Conservation (phyloP, 2,113 vertebrate species). For the Oreochromis spilurus region DNA sequence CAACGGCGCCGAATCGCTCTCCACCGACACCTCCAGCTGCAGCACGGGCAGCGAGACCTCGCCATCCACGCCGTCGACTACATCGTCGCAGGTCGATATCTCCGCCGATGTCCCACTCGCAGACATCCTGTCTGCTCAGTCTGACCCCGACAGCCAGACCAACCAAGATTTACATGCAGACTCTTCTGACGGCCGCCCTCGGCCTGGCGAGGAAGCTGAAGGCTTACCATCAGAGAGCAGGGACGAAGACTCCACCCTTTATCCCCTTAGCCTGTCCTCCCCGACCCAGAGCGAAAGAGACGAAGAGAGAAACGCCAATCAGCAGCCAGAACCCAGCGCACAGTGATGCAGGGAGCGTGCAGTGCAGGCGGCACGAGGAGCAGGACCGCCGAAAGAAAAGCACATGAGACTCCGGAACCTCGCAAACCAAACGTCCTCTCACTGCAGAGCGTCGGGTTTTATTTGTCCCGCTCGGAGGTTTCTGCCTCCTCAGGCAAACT, state of each 20-base stretch:
- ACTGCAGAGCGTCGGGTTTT: neutral
- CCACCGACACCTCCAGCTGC: neutral
- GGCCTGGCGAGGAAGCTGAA: rapidly evolving
- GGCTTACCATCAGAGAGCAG: neutral
- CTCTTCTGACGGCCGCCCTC: neutral
- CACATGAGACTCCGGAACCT: neutral
- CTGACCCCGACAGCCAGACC: neutral
- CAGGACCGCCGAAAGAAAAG: neutral
- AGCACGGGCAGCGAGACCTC: neutral
- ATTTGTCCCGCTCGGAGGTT: rapidly evolving
- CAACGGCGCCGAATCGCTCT: neutral
- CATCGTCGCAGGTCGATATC: neutral
- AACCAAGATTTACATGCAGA: neutral
- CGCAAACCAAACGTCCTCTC: neutral
- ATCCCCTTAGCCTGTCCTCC: neutral
- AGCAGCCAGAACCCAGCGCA: neutral
- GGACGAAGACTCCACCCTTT: neutral
- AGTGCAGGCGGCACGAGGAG: neutral
- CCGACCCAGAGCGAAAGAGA: neutral
- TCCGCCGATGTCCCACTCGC: neutral
- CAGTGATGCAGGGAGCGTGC: neutral
- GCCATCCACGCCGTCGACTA: rapidly evolving
- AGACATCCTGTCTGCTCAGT: neutral
- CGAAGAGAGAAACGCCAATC: neutral
- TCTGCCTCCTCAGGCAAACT: neutral